Base-by-base conservation (phyloP, 1,140 invertebrate species). In the Rhysida immarginata region DNA sequence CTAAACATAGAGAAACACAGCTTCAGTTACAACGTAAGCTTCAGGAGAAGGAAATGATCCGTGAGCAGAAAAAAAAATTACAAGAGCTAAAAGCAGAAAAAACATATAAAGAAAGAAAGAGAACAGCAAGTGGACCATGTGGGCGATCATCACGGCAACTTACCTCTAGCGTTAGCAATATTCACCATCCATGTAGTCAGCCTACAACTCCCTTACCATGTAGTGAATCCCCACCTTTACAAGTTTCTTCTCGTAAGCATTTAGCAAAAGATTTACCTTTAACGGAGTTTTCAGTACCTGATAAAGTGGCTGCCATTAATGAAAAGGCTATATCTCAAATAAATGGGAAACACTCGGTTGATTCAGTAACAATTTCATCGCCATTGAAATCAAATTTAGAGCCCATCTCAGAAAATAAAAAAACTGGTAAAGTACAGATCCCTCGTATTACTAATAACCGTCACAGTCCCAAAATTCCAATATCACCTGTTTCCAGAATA, bases 41-140 rank as follows among this genome's bases (percentile, higher is more conserved):
- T 42, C 77, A 83, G 52, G 80, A 84, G 67, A 77, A 80, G 53
- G 81, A 85, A 64, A 69, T 81, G 18, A 77, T 79, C 44, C 79
- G 80, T 58, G 81, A 86, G 63, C 77, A 83, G 62, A 86, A 86
- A 65, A 73, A 79, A 59, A 81, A 81, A 69, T 65, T 81, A 53
- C 78, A 81, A 71, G 79, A 81, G 62, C 68, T 66, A 43, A 56
- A 18, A 54, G 25, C 43, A 23, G 49, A 51, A 25, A 29, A 20
- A 20, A 5, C 21, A 53, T 21, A 61, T 61, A 58, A 74, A 75
- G 49, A 51, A 20, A 21, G 49, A 3, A 3, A 25, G 26, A 25
- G 49, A 25, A 25, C 49, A n/a, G 23, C 49, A 5, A 51, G 49
- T 27, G 49, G 49, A 5, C 49, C 49, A 8, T 24, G 13, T 8